Conservation (phyloP, 2,797 vertebrate genomes). For the Ctenochaetus hawaiiensis region DNA sequence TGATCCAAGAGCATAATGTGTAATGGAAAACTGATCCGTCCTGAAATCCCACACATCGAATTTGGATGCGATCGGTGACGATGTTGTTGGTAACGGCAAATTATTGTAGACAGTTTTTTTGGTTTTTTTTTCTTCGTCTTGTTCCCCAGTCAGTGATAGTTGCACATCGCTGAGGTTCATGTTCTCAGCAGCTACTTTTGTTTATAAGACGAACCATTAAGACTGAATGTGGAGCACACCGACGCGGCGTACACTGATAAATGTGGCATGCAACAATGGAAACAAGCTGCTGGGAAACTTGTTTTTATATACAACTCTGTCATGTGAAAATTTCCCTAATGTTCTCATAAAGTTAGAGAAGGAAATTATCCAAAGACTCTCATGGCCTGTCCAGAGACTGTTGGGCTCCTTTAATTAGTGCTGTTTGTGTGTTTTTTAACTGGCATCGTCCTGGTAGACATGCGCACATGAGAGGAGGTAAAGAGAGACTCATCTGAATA, state of each 20-base stretch:
- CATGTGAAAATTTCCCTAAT: conserved; percentile 36
- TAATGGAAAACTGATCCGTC: conserved; percentile 43
- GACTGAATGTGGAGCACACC: conserved; percentile 3
- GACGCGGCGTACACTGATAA: conserved; percentile 1
- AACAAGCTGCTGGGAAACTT: conserved; percentile 17
- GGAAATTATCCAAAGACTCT: conserved; percentile 8
- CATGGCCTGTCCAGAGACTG: neutral
- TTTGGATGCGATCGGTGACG: conserved; percentile 29
- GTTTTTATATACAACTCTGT: conserved; percentile 27
- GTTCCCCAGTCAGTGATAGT: conserved; percentile 9
- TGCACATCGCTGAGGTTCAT: conserved; percentile 15
- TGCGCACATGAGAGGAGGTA: neutral
- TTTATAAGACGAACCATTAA: conserved; percentile 18
- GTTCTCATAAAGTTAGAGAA: conserved; percentile 19
- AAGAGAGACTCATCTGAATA: conserved; percentile 17
- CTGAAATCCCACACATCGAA: conserved; percentile 26
- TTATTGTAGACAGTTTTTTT: conserved; percentile 24
- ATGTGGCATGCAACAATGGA: conserved; percentile 1
- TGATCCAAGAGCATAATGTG: conserved; percentile 40
- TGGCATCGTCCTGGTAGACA: conserved; percentile 10
- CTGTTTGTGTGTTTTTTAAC: conserved; percentile 13
- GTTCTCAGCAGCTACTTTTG: conserved; percentile 26
- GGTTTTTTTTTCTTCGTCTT: neutral
- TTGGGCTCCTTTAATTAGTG: neutral
- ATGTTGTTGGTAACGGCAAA: conserved; percentile 17